Evolutionary conservation across 92 coral and sea anemone species (phyloP).

Genomic region (Diadumene lineata): DNA sequence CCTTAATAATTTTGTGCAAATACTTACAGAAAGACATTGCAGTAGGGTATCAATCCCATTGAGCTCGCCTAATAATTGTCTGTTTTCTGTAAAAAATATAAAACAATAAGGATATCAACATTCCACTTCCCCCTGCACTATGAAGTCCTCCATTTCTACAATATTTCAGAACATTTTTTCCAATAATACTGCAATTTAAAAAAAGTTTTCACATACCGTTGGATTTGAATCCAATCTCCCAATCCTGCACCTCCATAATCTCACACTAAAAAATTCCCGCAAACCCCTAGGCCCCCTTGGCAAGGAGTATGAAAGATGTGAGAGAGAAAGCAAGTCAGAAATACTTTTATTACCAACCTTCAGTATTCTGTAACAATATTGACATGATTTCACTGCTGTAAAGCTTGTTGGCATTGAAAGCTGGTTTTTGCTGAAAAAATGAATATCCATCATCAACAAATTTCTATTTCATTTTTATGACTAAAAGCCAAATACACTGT

Average conservation of each 20-base stretch:
- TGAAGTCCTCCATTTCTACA: no score
- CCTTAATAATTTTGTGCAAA: background rate
- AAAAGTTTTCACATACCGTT: no score
- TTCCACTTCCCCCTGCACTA: no score
- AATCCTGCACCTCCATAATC: no score
- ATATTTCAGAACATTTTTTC: no score
- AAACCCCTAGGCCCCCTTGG: no score
- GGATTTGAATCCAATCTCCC: no score
- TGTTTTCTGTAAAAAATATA: conserved; percentile 48
- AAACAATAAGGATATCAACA: no score
- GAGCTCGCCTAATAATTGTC: conserved; percentile 88
- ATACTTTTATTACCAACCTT: conserved; percentile 51
- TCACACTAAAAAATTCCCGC: no score
- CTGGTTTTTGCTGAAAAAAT: conserved; percentile 81
- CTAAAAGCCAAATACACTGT: no score
- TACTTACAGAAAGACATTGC: conserved; percentile 91
- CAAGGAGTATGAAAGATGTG: background rate
- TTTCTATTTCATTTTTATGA: no score
- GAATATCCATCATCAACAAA: background rate
- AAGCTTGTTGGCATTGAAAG: conserved; percentile 93
- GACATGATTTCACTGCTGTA: conserved; percentile 95
- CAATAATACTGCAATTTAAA: no score
- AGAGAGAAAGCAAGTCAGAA: background rate
- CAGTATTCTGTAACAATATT: conserved; percentile 84
- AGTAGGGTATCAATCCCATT: conserved; percentile 94